Percentiles rank a stretch among this genome's conserved stretches.
phyloP scores from a whole-genome alignment of 1,140 invertebrate genomes.

The Acromyrmex heyeri region DNA sequence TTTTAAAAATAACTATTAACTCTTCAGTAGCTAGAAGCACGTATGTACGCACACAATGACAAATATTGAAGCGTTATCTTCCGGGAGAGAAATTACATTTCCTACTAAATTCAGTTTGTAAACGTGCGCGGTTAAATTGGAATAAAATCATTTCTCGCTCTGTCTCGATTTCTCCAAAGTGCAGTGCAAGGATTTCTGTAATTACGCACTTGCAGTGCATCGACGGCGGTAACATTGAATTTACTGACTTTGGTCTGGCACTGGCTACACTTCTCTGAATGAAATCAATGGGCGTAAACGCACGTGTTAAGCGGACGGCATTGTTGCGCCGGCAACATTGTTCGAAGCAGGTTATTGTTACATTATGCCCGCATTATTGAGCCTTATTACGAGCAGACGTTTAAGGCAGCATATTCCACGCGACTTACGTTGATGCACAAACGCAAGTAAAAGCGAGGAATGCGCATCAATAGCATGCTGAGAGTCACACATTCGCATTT shows the following conservation, averaged over 20 bases:
- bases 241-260: slow-evolving; percentile 26
- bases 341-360: slow-evolving; percentile 67
- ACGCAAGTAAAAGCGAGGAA: slow-evolving; percentile 10
- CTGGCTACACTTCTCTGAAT: slow-evolving; percentile 56
- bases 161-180: not conserved
- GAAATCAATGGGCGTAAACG: slow-evolving; percentile 71
- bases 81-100: not conserved
- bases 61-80: not conserved
- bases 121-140: slow-evolving; percentile 8
- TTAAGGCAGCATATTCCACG: slow-evolving; percentile 57
- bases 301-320: slow-evolving; percentile 63
- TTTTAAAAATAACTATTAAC: too few relatives aligned
- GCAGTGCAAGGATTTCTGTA: slow-evolving; percentile 16
- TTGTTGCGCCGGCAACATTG: slow-evolving; percentile 65
- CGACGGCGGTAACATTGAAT: slow-evolving; percentile 26
- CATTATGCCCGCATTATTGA: slow-evolving; percentile 71
- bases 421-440: slow-evolving; percentile 12
- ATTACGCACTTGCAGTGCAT: slow-evolving; percentile 35
- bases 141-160: not conserved
- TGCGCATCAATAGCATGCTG: not conserved
- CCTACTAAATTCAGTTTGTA: not conserved
- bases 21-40: not conserved
- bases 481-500: not conserved
- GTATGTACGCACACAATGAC: not conserved
- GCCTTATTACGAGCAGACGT: slow-evolving; percentile 65